Percentiles rank a stretch among this genome's conserved stretches.
Conservation (phyloP, 2,888 invertebrate species). For the Eulithis testata region DNA sequence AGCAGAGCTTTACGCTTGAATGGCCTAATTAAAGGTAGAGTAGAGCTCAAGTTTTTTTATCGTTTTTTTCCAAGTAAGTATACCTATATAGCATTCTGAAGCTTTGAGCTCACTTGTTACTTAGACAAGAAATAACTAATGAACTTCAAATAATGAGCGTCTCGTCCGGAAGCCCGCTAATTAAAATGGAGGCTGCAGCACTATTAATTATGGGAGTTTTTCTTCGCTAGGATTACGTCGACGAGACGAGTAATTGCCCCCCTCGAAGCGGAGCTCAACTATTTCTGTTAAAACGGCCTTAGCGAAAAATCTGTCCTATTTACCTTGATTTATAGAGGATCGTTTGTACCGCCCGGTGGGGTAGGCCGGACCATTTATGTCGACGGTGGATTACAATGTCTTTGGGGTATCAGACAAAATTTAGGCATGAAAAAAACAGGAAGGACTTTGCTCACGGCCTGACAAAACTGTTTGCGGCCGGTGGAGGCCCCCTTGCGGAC, state of each 20-base stretch:
- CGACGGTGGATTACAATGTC: constrained; percentile 22
- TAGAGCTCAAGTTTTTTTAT: too few species aligned
- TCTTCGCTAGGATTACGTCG: constrained; percentile 70
- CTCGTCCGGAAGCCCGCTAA: constrained; percentile 63
- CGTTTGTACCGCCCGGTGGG: constrained; percentile 20
- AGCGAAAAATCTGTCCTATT: constrained; percentile 40
- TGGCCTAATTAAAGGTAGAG: too few species aligned
- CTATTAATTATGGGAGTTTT: constrained; percentile 79
- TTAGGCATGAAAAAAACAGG: constrained; percentile 1
- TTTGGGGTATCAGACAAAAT: not conserved
- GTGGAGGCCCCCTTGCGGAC: too few species aligned
- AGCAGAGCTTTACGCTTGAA: too few species aligned
- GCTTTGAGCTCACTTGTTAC: constrained; percentile 10
- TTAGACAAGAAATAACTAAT: constrained; percentile 45
- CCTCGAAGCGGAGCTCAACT: constrained; percentile 43
- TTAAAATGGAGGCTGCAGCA: constrained; percentile 73
- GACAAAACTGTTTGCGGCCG: too few species aligned
- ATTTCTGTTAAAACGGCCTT: constrained; percentile 47
- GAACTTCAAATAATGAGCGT: constrained; percentile 59
- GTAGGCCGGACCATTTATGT: constrained; percentile 18
- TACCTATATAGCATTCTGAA: not conserved
- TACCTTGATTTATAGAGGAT: constrained; percentile 36
- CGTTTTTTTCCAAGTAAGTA: too few species aligned
- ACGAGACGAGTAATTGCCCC: constrained; percentile 49
- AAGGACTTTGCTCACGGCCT: too few species aligned